Evolutionary conservation across 2,888 invertebrate species (phyloP).

Genomic region (Eretmocerus hayati): DNA sequence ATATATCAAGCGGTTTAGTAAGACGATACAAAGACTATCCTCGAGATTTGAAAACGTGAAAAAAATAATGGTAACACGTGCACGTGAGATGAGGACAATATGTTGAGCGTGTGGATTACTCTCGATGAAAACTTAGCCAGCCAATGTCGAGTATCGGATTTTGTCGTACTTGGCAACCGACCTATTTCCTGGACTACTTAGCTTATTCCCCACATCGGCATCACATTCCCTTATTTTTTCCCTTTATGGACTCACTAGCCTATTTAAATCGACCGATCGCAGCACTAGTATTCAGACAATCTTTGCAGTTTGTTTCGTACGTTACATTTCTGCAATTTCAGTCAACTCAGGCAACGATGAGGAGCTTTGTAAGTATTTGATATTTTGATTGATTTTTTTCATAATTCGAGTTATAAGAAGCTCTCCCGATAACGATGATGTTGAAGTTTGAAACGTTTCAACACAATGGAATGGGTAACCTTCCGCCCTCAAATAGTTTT

Average conservation of each 20-base stretch:
- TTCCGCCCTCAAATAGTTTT: too few species aligned
- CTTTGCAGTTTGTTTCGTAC: background rate
- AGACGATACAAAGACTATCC: too few species aligned
- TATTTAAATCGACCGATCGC: constrained; percentile 16
- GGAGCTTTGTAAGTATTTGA: constrained; percentile 32
- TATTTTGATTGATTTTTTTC: too few species aligned
- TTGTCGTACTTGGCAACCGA: background rate
- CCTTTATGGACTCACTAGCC: too few species aligned
- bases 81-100: background rate
- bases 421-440: background rate
- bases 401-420: too few species aligned
- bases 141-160: constrained; percentile 14
- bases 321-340: too few species aligned
- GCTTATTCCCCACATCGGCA: background rate
- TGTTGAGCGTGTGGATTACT: constrained; percentile 14
- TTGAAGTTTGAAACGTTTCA: too few species aligned
- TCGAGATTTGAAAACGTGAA: too few species aligned
- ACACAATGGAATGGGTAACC: too few species aligned
- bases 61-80: too few species aligned
- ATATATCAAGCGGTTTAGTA: background rate
- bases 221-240: background rate
- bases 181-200: constrained; percentile 7
- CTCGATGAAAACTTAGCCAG: constrained; percentile 7
- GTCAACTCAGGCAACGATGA: constrained; percentile 25
- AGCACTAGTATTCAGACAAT: constrained; percentile 1